phyloP scores from a whole-genome alignment of 2,797 vertebrate species.

The Staurois parvus region DNA sequence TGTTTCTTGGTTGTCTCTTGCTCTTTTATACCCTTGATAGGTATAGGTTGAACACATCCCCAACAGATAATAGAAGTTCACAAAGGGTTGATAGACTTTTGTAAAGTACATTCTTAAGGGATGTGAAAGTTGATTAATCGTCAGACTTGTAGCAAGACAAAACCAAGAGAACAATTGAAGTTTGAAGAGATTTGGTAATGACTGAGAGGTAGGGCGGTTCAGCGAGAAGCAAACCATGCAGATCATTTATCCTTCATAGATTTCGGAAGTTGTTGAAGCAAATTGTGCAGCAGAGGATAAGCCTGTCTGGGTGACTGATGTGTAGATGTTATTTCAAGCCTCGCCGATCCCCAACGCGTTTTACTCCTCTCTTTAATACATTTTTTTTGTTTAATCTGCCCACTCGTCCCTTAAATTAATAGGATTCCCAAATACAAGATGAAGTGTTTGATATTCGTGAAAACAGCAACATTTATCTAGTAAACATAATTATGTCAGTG shows the following conservation, averaged over 20 bases:
- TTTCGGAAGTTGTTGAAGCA: constrained; percentile 56
- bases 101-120: neutral
- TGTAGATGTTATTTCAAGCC: constrained; percentile 56
- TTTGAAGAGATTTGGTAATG: constrained; percentile 46
- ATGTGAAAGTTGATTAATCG: neutral
- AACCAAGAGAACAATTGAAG: neutral
- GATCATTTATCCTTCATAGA: constrained; percentile 48
- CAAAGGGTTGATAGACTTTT: neutral
- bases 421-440: constrained; percentile 35
- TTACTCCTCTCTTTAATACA: constrained; percentile 7
- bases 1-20: neutral
- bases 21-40: neutral
- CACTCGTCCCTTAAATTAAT: constrained; percentile 15
- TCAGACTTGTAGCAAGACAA: neutral
- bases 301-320: constrained; percentile 34
- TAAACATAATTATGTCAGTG: constrained; percentile 52
- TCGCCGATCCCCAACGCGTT: constrained; percentile 45
- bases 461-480: constrained; percentile 49
- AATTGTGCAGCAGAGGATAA: constrained; percentile 8
- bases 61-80: neutral
- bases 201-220: constrained; percentile 40
- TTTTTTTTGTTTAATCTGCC: constrained; percentile 15
- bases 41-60: neutral
- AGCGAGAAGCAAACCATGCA: constrained; percentile 38
- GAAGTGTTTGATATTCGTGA: constrained; percentile 45